Evolutionary conservation across 2,797 vertebrate genomes (phyloP).

Genomic region (Bovichtus variegatus): DNA sequence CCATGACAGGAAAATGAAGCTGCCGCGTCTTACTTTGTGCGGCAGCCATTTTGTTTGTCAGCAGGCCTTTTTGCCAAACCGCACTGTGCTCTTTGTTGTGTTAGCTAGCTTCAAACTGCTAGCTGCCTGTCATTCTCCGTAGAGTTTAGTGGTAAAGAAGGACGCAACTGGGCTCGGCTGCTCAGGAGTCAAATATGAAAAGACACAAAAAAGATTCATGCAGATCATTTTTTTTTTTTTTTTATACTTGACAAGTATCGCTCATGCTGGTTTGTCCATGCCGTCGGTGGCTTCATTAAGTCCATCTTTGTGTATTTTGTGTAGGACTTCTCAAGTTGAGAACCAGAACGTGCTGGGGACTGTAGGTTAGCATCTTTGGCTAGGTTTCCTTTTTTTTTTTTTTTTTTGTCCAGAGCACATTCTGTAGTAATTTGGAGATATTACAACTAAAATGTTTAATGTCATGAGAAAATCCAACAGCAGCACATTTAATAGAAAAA

Average conservation of each 20-base stretch:
- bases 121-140: slow-evolving; percentile 65
- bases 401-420: slow-evolving; percentile 67
- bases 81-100: slow-evolving; percentile 73
- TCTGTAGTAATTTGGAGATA: slow-evolving; percentile 57
- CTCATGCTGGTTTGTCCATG: slow-evolving; percentile 84
- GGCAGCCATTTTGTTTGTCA: slow-evolving; percentile 68
- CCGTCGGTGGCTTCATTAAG: slow-evolving; percentile 71
- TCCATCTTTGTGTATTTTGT: slow-evolving; percentile 60
- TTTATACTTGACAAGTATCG: slow-evolving; percentile 72
- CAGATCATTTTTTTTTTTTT: slow-evolving; percentile 72
- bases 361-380: slow-evolving; percentile 79
- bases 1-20: slow-evolving; percentile 66
- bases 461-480: slow-evolving; percentile 60
- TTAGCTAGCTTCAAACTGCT: slow-evolving; percentile 56
- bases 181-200: slow-evolving; percentile 75
- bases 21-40: slow-evolving; percentile 52
- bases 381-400: slow-evolving; percentile 47
- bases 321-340: slow-evolving; percentile 60
- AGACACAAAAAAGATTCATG: slow-evolving; percentile 84
- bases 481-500: slow-evolving; percentile 57
- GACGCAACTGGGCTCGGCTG: slow-evolving; percentile 67
- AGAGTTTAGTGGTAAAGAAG: slow-evolving; percentile 70
- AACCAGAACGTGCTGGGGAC: slow-evolving; percentile 70
- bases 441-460: slow-evolving; percentile 57
- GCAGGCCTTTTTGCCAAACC: slow-evolving; percentile 59